Evolutionary conservation across 1,140 invertebrate genomes (phyloP).

Genomic region (Euglossa dilemma): DNA sequence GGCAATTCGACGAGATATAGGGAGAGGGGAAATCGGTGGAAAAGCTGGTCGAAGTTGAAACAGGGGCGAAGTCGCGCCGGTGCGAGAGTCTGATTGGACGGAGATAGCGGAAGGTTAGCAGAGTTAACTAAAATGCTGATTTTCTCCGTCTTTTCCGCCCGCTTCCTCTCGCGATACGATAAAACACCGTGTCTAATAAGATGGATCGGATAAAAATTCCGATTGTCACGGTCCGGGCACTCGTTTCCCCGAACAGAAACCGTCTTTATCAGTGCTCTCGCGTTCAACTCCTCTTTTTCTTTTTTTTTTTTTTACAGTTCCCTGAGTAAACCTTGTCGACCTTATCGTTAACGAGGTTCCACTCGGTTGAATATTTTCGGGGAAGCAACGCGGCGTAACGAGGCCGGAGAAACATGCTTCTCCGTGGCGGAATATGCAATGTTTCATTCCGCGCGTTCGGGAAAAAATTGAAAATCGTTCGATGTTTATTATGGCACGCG

Average conservation of each 20-base stretch:
- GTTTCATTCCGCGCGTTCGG: too few species aligned
- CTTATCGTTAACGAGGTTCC: not conserved
- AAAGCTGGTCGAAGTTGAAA: conserved; percentile 2
- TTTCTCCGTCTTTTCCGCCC: conserved; percentile 48
- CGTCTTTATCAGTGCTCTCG: too few species aligned
- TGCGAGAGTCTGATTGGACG: conserved; percentile 36
- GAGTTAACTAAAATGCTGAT: conserved; percentile 52
- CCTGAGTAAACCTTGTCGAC: too few species aligned
- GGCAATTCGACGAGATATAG: too few species aligned
- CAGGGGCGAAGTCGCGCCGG: conserved; percentile 33
- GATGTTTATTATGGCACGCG: not conserved
- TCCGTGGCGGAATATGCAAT: too few species aligned
- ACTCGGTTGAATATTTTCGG: not conserved
- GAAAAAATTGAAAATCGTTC: not conserved
- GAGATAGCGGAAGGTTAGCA: conserved; percentile 45
- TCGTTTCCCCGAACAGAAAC: too few species aligned
- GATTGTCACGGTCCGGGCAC: not conserved
- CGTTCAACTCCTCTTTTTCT: too few species aligned
- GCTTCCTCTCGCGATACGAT: not conserved
- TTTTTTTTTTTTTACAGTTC: too few species aligned
- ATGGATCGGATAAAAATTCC: conserved; percentile 4
- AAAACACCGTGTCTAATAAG: not conserved
- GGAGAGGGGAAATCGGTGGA: not conserved
- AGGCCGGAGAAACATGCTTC: too few species aligned
- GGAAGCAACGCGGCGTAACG: not conserved